Conservation (phyloP, 2,888 invertebrate genomes). For the Harpagoxenus sublaevis region DNA sequence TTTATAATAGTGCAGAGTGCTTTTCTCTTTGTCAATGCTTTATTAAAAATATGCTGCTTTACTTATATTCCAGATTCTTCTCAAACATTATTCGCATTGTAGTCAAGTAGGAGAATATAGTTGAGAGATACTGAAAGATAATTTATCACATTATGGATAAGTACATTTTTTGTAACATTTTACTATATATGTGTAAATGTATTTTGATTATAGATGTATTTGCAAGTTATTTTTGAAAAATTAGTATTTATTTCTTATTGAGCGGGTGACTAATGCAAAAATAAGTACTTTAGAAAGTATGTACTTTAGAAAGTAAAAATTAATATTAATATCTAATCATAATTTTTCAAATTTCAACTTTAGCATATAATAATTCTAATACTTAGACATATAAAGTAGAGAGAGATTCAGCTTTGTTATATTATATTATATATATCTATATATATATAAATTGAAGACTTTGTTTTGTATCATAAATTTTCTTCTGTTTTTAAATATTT, state of each 20-base stretch:
- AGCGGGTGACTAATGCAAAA: not conserved
- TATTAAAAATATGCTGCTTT: not conserved
- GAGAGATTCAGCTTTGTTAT: not conserved
- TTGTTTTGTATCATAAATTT: not conserved
- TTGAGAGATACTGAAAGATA: conserved; percentile 42
- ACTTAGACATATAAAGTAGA: not conserved
- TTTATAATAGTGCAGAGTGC: not conserved
- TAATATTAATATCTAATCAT: not conserved
- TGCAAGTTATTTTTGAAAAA: not conserved
- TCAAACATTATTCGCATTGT: conserved; percentile 36
- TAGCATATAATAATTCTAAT: conserved; percentile 5
- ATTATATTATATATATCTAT: not conserved
- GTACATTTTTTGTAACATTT: not conserved
- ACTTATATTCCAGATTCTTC: not conserved
- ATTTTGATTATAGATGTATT: not conserved
- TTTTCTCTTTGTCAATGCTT: not conserved
- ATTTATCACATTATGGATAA: conserved; percentile 8
- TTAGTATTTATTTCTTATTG: not conserved
- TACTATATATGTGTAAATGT: not conserved
- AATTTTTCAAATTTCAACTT: not conserved
- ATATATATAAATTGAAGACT: not conserved
- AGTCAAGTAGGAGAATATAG: conserved; percentile 43
- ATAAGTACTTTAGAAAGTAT: not conserved
- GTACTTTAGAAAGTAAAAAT: not conserved
- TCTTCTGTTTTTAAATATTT: not conserved